A percentile compares a stretch with the other conserved stretches of the same genome.
phyloP scores from a whole-genome alignment of 2,888 invertebrate genomes.

The Heliconius ismenius region DNA sequence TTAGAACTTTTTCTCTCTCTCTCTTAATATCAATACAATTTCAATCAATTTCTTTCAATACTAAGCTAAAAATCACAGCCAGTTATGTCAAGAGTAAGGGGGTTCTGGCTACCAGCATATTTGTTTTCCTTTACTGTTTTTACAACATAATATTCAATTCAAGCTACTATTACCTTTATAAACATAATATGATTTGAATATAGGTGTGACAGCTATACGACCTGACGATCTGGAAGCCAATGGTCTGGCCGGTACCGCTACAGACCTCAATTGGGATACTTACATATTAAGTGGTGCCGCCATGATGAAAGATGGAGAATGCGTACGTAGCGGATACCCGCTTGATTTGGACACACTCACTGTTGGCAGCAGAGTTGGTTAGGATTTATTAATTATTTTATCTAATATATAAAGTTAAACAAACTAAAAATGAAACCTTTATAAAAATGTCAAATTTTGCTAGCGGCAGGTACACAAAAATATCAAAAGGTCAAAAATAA shows the following conservation, averaged over 20 bases:
- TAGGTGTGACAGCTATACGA: constrained; percentile 93
- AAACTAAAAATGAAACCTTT: too few species aligned
- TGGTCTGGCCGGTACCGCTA: constrained; percentile 89
- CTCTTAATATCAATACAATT: too few species aligned
- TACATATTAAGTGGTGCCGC: constrained; percentile 96
- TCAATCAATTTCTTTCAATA: too few species aligned
- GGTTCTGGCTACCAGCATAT: too few species aligned
- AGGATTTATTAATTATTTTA: constrained; percentile 43
- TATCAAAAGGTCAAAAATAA: too few species aligned
- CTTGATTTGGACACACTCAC: constrained; percentile 92
- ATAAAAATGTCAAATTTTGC: too few species aligned
- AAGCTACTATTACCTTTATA: neutral
- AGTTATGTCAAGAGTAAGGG: too few species aligned
- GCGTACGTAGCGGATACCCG: constrained; percentile 91
- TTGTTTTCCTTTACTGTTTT: too few species aligned
- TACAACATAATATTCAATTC: too few species aligned
- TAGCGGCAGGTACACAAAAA: too few species aligned
- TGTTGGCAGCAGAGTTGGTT: constrained; percentile 89
- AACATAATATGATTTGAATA: neutral
- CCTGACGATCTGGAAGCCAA: constrained; percentile 90
- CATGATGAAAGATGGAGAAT: constrained; percentile 94
- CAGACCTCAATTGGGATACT: constrained; percentile 94
- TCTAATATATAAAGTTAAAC: neutral
- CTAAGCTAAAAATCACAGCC: too few species aligned
- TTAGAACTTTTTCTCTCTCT: neutral